Evolutionary conservation across 2,797 vertebrate genomes (phyloP), one percentile per base, ranked within the genome.

Genomic region (Gymnocypris eckloni): DNA sequence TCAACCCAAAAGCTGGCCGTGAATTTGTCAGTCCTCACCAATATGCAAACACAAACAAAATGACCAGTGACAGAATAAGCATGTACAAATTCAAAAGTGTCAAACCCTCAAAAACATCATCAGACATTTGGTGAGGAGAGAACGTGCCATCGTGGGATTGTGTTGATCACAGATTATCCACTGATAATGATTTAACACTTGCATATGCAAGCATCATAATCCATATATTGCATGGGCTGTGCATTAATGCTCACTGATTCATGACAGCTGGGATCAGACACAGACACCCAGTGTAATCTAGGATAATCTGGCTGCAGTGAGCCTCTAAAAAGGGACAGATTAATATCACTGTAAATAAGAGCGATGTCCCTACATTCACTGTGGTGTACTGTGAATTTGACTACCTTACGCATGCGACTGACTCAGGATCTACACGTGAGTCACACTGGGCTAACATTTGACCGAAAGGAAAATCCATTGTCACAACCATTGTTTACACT

Each of bases 41-140:
- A 56, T 77, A 88, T 87, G 87, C 86, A 81, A 86, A 84, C 50
- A 69, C 6, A 79, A 73, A 81, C 79, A 72, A 70, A 85, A 72
- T 54, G n/a, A 72, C 43, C 76, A 16, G 12, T 25, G 48, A 59
- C 67, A 18, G 75, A 80, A 69, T 41, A 78, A 59, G 43, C 81
- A 86, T 10, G 25, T 20, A 81, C 86, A 76, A 75, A 86, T 85
- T 81, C 41, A 52, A 54, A 77, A 43, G 61, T 59, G 25, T 77
- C 52, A 64, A 15, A 37, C 28, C 37, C 15, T n/a, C n/a, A 39
- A 52, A 76, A 37, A 37, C 15, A 0, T 37, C 82, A 71, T 22
- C 4, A 75, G 56, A 71, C 69, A n/a, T 81, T 71, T 56, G 50
- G 13, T n/a, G 5, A 67, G 8, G 22, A 83, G 43, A 52, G 20